These are phyloP conservation scores for Crocodylus rhombifer DNA, from an alignment of 2,797 vertebrate genomes.

Conservation along the genomic window DNA sequence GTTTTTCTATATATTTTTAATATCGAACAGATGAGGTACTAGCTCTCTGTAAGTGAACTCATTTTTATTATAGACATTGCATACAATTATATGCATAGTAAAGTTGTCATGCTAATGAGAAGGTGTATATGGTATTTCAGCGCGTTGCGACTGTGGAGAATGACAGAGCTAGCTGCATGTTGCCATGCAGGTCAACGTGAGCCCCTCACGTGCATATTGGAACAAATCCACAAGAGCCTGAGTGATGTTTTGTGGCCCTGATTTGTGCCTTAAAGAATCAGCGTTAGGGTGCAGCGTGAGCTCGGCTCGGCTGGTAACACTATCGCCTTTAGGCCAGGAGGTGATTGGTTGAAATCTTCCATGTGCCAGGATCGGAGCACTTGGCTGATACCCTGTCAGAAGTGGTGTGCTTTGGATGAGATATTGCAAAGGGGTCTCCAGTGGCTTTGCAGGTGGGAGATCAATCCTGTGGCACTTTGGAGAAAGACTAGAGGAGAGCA, in stretches of 20 bases:
- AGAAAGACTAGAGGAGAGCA: not conserved
- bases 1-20: not conserved
- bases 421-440: accelerated
- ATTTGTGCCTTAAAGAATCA: not conserved
- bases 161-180: accelerated
- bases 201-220: accelerated
- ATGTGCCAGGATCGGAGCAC: not conserved
- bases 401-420: not conserved
- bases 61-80: accelerated
- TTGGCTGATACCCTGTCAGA: not conserved
- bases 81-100: accelerated
- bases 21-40: not conserved
- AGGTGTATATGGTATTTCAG: accelerated
- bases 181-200: accelerated
- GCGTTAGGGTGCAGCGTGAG: accelerated
- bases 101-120: not conserved
- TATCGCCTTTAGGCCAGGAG: not conserved
- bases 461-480: not conserved
- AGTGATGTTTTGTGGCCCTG: accelerated
- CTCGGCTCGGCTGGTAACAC: not conserved
- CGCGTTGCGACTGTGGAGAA: accelerated
- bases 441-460: not conserved
- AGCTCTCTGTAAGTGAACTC: accelerated
- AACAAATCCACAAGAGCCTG: not conserved
- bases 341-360: not conserved